Evolutionary conservation across 2,113 vertebrate genomes (phyloP).

Genomic region (Ageneiosus marmoratus): DNA sequence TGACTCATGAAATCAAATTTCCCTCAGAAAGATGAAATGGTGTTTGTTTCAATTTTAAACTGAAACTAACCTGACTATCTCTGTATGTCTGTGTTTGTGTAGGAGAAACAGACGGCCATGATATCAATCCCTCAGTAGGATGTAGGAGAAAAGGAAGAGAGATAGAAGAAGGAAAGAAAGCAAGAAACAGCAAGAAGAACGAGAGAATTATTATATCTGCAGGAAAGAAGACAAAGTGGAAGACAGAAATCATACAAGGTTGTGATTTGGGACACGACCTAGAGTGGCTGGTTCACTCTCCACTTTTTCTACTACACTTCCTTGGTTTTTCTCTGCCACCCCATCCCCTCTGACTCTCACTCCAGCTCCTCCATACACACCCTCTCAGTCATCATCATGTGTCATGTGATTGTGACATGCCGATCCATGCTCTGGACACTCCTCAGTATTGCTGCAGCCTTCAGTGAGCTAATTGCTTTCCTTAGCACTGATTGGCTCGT

Average conservation of each 20-base stretch:
- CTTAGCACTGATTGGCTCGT: slow-evolving; percentile 94
- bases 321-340: background rate
- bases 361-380: background rate
- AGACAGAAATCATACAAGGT: background rate
- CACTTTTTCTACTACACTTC: background rate
- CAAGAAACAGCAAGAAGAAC: background rate
- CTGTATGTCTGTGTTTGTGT: slow-evolving; percentile 13
- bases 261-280: slow-evolving; percentile 8
- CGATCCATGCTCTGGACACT: slow-evolving; percentile 98
- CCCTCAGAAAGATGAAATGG: no score
- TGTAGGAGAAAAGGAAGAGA: slow-evolving; percentile 28
- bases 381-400: slow-evolving; percentile 77
- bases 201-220: background rate
- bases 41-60: background rate
- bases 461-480: slow-evolving; percentile 92
- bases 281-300: slow-evolving; percentile 33
- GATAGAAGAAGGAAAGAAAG: slow-evolving; percentile 19
- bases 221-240: background rate
- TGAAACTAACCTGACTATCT: slow-evolving; percentile 6
- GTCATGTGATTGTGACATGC: slow-evolving; percentile 97
- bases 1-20: background rate
- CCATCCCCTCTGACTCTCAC: background rate
- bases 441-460: slow-evolving; percentile 91
- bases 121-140: slow-evolving; percentile 31
- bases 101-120: background rate